Base-by-base conservation (phyloP, 2,113 vertebrate species). In the Amphilophus citrinellus region DNA sequence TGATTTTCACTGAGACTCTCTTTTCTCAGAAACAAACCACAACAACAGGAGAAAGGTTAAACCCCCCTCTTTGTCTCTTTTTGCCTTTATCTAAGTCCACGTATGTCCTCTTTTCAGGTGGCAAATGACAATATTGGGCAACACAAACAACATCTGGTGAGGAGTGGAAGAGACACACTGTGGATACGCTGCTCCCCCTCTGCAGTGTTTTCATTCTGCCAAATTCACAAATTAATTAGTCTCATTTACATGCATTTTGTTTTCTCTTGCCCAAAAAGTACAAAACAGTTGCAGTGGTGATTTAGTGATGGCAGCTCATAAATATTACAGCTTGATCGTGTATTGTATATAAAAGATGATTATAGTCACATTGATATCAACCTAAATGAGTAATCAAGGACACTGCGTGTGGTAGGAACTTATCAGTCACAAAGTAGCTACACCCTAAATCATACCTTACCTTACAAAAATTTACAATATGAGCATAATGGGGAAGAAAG, bases 71-170 rank as follows among this genome's bases (percentile, higher is more conserved):
- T 63, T 15, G 15, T 59, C 3, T 61, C 3, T 44, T 9, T 14
- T 57, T 75, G 30, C 53, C n/a, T 8, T 61, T 18, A 24, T 62
- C 44, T 73, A 13, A 32, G 17, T 44, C 32, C 24, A 24, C 24
- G 24, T 62, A 30, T 2, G 3, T 50, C n/a, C 13, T 71, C 14
- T 68, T 50, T 61, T 66, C 53, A 24, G 56, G 5, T 53, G 20
- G 39, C 37, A 42, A 37, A 37, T 15, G 13, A 71, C 65, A 20
- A 50, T 18, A 50, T 30, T 6, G 37, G 63, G 15, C 5, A 30
- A 50, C 24, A 53, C 44, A 71, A 71, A 73, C 66, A 73, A 73
- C 66, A 73, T 73, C 66, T 53, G 66, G 44, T 53, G 44, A 53
- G 66, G 66, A 73, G 66, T 53, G 44, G 24, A 73, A 73, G 44